Evolutionary conservation across 2,888 invertebrate genomes (phyloP).

Genomic region (Caenorhabditis imperialis): DNA sequence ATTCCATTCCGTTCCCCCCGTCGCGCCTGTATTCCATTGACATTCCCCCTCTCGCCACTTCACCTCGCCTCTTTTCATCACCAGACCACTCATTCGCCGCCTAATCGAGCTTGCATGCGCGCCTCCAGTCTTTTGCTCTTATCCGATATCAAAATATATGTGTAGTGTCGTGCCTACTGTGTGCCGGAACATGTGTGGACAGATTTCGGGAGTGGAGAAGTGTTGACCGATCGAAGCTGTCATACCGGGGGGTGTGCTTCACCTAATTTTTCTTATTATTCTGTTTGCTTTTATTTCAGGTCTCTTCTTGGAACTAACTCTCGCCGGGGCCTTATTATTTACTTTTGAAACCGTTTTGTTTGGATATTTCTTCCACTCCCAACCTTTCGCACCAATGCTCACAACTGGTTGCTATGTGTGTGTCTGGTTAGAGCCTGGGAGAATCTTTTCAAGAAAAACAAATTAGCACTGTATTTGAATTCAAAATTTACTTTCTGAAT

Average conservation of each 20-base stretch:
- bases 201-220: constrained; percentile 44
- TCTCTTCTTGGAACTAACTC: constrained; percentile 29
- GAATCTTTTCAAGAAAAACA: too few relatives aligned
- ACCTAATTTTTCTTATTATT: constrained; percentile 48
- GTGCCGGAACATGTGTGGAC: constrained; percentile 47
- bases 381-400: neutral
- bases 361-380: constrained; percentile 10
- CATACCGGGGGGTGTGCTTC: constrained; percentile 22
- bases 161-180: constrained; percentile 46
- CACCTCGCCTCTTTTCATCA: neutral
- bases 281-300: constrained; percentile 51
- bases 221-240: constrained; percentile 54
- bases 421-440: too few relatives aligned
- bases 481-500: too few relatives aligned
- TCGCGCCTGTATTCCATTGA: constrained; percentile 11
- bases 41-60: neutral
- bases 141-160: constrained; percentile 52
- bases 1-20: neutral
- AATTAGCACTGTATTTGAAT: too few relatives aligned
- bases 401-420: neutral
- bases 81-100: constrained; percentile 9
- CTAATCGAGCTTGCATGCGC: constrained; percentile 19
- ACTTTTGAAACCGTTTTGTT: constrained; percentile 41
- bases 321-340: constrained; percentile 29
- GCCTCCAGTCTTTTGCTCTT: constrained; percentile 50